These are phyloP conservation scores for Ophiothrix spiculata DNA, from an alignment of 35 echinoderm and acorn worm species.

Conservation along the genomic window DNA sequence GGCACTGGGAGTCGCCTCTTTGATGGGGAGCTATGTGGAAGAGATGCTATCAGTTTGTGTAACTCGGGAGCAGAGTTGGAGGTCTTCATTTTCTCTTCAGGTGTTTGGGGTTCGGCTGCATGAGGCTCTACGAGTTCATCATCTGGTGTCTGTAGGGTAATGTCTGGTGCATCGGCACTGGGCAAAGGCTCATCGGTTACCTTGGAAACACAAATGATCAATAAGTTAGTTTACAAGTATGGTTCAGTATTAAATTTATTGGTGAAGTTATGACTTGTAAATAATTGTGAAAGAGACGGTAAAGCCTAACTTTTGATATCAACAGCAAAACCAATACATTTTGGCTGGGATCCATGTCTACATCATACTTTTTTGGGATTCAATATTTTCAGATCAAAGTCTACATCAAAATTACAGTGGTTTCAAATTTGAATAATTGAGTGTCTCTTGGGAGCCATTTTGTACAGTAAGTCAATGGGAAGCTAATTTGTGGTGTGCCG, in stretches of 20 bases:
- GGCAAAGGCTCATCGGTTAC: conserved; percentile 27
- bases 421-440: no score
- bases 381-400: no score
- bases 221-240: conserved; percentile 14
- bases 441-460: no score
- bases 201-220: neutral
- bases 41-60: neutral
- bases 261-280: no score
- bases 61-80: conserved; percentile 49
- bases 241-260: neutral
- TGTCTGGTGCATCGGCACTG: conserved; percentile 45
- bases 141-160: conserved; percentile 64
- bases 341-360: no score
- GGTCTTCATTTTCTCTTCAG: conserved; percentile 31
- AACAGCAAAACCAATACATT: neutral
- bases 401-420: no score
- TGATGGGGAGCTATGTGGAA: neutral
- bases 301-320: no score
- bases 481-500: no score
- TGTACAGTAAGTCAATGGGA: no score
- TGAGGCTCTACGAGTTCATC: conserved; percentile 33
- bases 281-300: no score
- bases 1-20: conserved; percentile 62
- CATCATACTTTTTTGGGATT: no score
- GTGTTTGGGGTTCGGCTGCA: conserved; percentile 12